A percentile compares a stretch with the other conserved stretches of the same genome.
Conservation (phyloP, 2,888 invertebrate genomes). For the Tetragonula carbonaria region DNA sequence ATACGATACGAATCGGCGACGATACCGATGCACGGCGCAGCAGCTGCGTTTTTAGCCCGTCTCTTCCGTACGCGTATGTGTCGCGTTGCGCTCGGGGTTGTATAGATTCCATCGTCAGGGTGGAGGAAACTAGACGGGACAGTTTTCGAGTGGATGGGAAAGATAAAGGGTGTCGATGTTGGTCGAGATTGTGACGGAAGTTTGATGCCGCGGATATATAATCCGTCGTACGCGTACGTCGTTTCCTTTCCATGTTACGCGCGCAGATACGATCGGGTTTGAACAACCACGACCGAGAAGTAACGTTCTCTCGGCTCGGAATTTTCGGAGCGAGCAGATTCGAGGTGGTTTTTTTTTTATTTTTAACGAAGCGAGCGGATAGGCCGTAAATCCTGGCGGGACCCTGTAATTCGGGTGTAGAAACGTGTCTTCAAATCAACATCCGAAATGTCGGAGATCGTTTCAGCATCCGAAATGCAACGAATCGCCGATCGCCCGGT, state of each 20-base stretch:
- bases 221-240: background rate
- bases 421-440: background rate
- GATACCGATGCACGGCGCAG: background rate
- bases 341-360: background rate
- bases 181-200: background rate
- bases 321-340: background rate
- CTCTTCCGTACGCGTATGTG: background rate
- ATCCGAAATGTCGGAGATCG: background rate
- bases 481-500: background rate
- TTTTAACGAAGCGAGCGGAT: background rate
- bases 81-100: slow-evolving; percentile 4
- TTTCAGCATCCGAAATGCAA: background rate
- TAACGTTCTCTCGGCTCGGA: too few relatives aligned
- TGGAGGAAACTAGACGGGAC: background rate
- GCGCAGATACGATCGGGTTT: background rate
- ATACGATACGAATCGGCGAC: background rate
- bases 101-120: slow-evolving; percentile 16
- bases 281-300: background rate
- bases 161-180: background rate
- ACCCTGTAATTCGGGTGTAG: background rate
- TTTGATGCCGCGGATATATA: background rate
- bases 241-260: background rate
- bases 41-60: background rate
- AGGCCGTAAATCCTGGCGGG: background rate
- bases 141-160: background rate